Percentiles rank a stretch among this genome's conserved stretches.
These are phyloP conservation scores for Enteromius viviparus DNA, from an alignment of 2,797 vertebrate genomes.

Conservation along the genomic window DNA sequence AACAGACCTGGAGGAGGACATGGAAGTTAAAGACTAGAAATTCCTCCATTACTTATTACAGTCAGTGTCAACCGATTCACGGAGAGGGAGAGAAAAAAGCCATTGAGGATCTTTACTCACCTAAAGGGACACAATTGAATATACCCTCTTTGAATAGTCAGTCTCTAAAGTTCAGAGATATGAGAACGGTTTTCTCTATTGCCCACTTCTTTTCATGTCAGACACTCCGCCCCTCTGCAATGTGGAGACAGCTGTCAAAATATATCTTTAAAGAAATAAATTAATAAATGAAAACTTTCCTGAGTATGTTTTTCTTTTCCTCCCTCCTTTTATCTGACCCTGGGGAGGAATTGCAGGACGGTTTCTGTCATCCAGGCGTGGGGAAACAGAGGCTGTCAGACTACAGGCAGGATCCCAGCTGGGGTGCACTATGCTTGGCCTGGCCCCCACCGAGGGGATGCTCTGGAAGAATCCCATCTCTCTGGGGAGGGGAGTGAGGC, in stretches of 20 bases:
- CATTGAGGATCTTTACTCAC: conserved; percentile 34
- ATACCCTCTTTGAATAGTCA: conserved; percentile 33
- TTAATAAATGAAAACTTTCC: conserved; percentile 53
- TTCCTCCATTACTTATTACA: conserved; percentile 16
- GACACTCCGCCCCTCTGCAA: conserved; percentile 36
- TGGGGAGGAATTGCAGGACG: conserved; percentile 65
- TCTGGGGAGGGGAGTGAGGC: conserved; percentile 38
- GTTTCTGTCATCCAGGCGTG: conserved; percentile 65
- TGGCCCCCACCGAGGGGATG: conserved; percentile 54
- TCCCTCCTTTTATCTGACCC: conserved; percentile 63
- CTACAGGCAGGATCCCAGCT: conserved; percentile 65
- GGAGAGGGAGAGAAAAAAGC: background rate
- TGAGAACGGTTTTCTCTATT: conserved; percentile 33
- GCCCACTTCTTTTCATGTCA: conserved; percentile 46
- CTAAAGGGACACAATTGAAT: conserved; percentile 24
- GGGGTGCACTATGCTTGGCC: conserved; percentile 60
- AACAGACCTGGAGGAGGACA: conserved; percentile 8
- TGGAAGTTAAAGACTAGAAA: conserved; percentile 14
- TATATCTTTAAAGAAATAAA: conserved; percentile 58
- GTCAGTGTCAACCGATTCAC: conserved; percentile 30
- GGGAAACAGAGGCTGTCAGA: conserved; percentile 71
- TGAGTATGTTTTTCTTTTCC: conserved; percentile 28
- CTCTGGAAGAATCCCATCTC: conserved; percentile 59
- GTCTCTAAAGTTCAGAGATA: conserved; percentile 30
- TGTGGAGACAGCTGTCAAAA: conserved; percentile 60